phyloP scores from a whole-genome alignment of 2,888 invertebrate genomes.

The Xestia ashworthii region DNA sequence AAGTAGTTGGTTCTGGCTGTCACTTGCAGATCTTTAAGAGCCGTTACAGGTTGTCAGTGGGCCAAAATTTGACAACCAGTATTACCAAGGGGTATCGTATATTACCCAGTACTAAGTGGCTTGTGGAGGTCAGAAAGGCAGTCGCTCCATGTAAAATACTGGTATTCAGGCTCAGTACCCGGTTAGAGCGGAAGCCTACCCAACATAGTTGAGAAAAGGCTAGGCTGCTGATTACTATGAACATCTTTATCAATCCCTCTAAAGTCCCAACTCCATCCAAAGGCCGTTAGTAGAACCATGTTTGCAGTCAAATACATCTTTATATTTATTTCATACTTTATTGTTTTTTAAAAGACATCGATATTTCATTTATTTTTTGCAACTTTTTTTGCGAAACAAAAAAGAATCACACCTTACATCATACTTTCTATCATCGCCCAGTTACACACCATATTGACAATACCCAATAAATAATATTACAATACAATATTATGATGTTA shows the following conservation, averaged over 20 bases:
- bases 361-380: conserved; percentile 3
- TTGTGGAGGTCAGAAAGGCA: background rate
- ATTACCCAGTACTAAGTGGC: background rate
- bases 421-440: background rate
- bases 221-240: background rate
- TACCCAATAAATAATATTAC: conserved; percentile 82
- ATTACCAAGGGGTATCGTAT: background rate
- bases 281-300: background rate
- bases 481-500: conserved; percentile 88
- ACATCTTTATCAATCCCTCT: background rate
- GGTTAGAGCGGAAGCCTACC: background rate
- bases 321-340: conserved; percentile 9
- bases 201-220: background rate
- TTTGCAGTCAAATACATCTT: background rate
- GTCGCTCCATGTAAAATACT: background rate
- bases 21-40: background rate
- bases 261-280: background rate
- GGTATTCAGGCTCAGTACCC: background rate
- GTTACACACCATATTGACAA: conserved; percentile 55
- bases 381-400: conserved; percentile 11
- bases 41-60: background rate
- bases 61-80: background rate
- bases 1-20: background rate
- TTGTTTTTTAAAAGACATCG: conserved; percentile 36
- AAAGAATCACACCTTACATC: conserved; percentile 20